phyloP scores from a whole-genome alignment of 2,797 vertebrate genomes.

The Ciconia nigra region DNA sequence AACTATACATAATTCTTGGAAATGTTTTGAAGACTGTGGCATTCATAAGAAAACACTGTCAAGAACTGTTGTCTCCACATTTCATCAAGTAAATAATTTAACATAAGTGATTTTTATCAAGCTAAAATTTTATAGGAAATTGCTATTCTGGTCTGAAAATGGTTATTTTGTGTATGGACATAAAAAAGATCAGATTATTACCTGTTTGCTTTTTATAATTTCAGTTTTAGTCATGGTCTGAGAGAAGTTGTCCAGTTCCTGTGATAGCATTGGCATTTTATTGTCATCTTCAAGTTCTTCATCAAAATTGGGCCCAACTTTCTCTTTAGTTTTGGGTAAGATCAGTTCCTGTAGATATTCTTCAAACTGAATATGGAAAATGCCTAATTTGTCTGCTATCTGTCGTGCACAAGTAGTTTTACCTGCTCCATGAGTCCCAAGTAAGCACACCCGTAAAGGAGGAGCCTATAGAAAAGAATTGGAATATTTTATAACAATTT shows the following conservation, averaged over 20 bases:
- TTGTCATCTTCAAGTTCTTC: constrained; percentile 67
- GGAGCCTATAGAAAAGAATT: constrained; percentile 79
- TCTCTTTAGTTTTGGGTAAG: constrained; percentile 82
- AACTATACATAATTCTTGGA: not conserved
- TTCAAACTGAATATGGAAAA: constrained; percentile 94
- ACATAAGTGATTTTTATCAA: not conserved
- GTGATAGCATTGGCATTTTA: constrained; percentile 7
- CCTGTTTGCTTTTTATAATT: constrained; percentile 25
- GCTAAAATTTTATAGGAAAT: not conserved
- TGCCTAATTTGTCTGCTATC: constrained; percentile 83
- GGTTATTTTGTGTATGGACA: not conserved
- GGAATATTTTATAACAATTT: not conserved
- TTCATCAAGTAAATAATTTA: not conserved
- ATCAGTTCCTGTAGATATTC: constrained; percentile 89
- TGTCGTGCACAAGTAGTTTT: constrained; percentile 84
- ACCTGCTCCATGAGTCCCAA: constrained; percentile 87
- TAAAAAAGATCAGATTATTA: constrained; percentile 12
- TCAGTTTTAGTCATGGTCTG: not conserved
- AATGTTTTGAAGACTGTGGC: not conserved
- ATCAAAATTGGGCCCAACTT: constrained; percentile 75
- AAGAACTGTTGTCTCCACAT: not conserved
- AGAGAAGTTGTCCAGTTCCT: constrained; percentile 2
- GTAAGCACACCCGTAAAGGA: constrained; percentile 82
- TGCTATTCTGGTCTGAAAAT: not conserved
- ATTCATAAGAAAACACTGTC: not conserved